Conservation (phyloP, 2,888 invertebrate genomes). For the Liodrosophila aerea region DNA sequence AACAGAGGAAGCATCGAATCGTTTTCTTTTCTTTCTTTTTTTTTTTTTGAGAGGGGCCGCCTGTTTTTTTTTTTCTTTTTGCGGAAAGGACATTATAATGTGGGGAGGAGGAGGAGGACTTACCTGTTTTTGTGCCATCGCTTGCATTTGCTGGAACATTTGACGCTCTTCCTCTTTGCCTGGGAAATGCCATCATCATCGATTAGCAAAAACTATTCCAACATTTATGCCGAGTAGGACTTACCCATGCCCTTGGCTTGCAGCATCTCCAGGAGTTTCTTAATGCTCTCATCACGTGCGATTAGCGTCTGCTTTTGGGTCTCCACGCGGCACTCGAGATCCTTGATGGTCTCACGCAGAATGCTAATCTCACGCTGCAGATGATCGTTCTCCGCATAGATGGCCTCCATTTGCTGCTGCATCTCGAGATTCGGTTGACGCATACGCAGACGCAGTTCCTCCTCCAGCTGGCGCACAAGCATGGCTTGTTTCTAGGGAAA, state of each 20-base stretch:
- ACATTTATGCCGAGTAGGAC: too few relatives aligned
- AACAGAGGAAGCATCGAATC: conserved; percentile 1
- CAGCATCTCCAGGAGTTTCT: conserved; percentile 98
- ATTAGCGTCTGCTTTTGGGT: conserved; percentile 98
- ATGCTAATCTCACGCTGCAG: conserved; percentile 95
- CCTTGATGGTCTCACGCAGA: conserved; percentile 96
- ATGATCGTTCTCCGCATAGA: conserved; percentile 97
- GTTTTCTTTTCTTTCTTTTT: conserved; percentile 7
- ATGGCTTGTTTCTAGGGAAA: conserved; percentile 93
- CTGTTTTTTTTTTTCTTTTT: too few relatives aligned
- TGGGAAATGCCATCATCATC: conserved; percentile 73
- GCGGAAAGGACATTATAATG: conserved; percentile 9
- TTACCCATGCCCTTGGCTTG: conserved; percentile 98
- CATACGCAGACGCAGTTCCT: conserved; percentile 93
- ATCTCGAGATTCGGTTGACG: conserved; percentile 94
- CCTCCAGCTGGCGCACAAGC: conserved; percentile 95
- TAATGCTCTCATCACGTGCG: conserved; percentile 98
- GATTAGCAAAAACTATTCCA: background rate
- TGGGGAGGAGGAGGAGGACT: conserved; percentile 31
- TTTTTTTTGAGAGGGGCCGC: conserved; percentile 19
- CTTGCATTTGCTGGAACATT: conserved; percentile 98
- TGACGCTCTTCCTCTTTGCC: conserved; percentile 97
- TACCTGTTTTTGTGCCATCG: conserved; percentile 98
- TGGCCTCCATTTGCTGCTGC: conserved; percentile 95
- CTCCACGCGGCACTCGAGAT: conserved; percentile 97